These are phyloP conservation scores for Horisme vitalbata DNA, from an alignment of 2,888 invertebrate species.

Conservation along the genomic window DNA sequence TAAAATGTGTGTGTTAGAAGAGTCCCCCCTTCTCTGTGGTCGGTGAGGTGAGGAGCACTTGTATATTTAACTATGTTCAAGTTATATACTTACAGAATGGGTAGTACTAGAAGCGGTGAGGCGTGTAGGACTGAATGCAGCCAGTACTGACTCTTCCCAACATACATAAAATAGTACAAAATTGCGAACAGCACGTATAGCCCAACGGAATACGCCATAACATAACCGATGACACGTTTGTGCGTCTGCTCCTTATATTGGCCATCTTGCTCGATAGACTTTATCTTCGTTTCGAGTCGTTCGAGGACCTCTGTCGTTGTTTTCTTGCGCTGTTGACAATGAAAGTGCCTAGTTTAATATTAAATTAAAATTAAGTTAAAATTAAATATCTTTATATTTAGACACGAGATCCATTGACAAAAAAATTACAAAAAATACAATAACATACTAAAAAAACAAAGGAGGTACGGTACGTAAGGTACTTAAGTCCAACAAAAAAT, in stretches of 20 bases:
- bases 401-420: too few relatives aligned
- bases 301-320: slow-evolving; percentile 83
- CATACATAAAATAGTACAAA: slow-evolving; percentile 91
- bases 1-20: too few relatives aligned
- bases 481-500: too few relatives aligned
- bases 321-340: slow-evolving; percentile 67
- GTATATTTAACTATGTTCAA: too few relatives aligned
- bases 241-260: slow-evolving; percentile 91
- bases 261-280: slow-evolving; percentile 90
- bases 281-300: slow-evolving; percentile 90
- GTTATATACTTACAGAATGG: slow-evolving; percentile 91
- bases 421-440: too few relatives aligned
- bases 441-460: too few relatives aligned
- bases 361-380: too few relatives aligned
- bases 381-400: too few relatives aligned
- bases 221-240: slow-evolving; percentile 90
- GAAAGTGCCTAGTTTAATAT: too few relatives aligned
- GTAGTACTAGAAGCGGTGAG: slow-evolving; percentile 90
- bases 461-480: too few relatives aligned
- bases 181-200: slow-evolving; percentile 87
- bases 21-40: too few relatives aligned
- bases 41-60: too few relatives aligned
- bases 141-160: slow-evolving; percentile 88
- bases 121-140: slow-evolving; percentile 89
- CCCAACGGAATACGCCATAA: slow-evolving; percentile 87